Base-by-base conservation (phyloP, 1,140 invertebrate species). In the Lethocerus indicus region DNA sequence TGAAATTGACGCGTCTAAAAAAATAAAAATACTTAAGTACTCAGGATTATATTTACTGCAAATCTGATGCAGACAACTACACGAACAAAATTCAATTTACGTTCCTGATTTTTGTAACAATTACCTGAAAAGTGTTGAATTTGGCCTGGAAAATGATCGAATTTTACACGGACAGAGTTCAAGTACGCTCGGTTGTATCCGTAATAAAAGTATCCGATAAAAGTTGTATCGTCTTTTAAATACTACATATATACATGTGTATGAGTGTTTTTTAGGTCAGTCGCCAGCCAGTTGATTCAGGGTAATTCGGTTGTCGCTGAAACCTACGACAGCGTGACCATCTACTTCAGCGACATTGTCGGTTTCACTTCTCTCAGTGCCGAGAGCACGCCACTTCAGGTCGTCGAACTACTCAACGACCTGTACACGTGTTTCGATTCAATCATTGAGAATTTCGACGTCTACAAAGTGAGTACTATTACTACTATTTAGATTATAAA, bases 321-420 rank as follows among this genome's bases (percentile, higher is more conserved):
- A 65, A 86, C 81, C 0, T 96, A 87, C 64, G 87, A 93, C 57
- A 78, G 77, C 60, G 91, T 95, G n/a, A 94, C 91, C 1, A 93
- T 94, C 54, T 94, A 93, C 69, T 97, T 97, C 68, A 92, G 87
- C 59, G 93, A 96, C 63, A 96, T 97, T 56, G 91, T 94, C 28
- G 92, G 88, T 7, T 97, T 97, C 65, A 96, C 92, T 0, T 76
- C 83, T 32, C 71, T 96, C 13, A 94, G 88, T 0, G 87, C 91
- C 0, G 76, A 87, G 60, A 92, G 87, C 50, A 93, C 90, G 0
- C 91, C 92, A 1, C 75, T 95, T 57, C 80, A 96, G 67, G 90
- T 98, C 25, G 91, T 98, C 1, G 87, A 93, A 62, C 70, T 98
- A 2, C 76, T 98, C 12, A 98, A 98, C 66, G 91, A 96, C 66